Conservation (phyloP, 2,888 invertebrate species). For the Parnassius orleans region DNA sequence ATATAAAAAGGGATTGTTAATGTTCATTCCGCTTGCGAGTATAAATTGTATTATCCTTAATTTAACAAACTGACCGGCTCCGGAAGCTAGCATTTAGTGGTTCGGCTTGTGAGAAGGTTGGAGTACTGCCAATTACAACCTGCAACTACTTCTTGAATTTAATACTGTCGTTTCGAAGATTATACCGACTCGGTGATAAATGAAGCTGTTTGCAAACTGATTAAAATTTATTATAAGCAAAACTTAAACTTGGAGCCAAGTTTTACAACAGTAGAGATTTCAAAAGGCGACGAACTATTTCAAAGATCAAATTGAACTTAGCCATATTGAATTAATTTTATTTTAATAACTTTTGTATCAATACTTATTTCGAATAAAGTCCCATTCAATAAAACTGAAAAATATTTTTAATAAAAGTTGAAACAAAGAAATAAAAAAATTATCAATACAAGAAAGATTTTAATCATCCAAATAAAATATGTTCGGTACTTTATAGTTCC, state of each 20-base stretch:
- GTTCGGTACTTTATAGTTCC: too few relatives aligned
- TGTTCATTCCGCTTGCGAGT: neutral
- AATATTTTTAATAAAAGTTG: too few relatives aligned
- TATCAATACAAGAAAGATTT: too few relatives aligned
- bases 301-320: neutral
- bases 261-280: conserved; percentile 7
- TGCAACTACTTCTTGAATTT: conserved; percentile 9
- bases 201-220: conserved; percentile 18
- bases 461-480: too few relatives aligned
- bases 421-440: too few relatives aligned
- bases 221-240: conserved; percentile 24
- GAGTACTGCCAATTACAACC: conserved; percentile 17
- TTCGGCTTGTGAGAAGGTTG: conserved; percentile 17
- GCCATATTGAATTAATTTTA: neutral
- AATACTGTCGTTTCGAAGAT: conserved; percentile 14
- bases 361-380: too few relatives aligned
- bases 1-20: too few relatives aligned
- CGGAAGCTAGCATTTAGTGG: conserved; percentile 24
- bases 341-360: conserved; percentile 1
- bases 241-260: conserved; percentile 10
- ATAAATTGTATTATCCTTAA: conserved; percentile 25
- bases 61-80: conserved; percentile 18
- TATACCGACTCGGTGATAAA: conserved; percentile 19
- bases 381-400: too few relatives aligned
- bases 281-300: conserved; percentile 6